Evolutionary conservation across 2,888 invertebrate species (phyloP).

Genomic region (Hydroisotoma schaefferi): DNA sequence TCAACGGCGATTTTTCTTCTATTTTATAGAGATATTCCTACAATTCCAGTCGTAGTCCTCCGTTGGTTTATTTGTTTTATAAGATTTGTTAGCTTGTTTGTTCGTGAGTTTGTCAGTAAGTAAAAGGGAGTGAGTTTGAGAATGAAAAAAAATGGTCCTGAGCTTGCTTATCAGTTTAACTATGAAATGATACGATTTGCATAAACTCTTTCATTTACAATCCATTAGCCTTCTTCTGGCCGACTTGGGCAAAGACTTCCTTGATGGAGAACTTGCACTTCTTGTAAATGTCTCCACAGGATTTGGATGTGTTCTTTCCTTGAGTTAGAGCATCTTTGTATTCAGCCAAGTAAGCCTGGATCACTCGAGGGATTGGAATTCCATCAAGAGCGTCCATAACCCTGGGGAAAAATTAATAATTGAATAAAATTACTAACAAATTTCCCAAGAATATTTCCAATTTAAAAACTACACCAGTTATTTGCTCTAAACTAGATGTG

Average conservation of each 20-base stretch:
- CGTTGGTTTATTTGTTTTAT: too few relatives aligned
- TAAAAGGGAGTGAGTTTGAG: too few relatives aligned
- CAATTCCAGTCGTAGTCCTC: too few relatives aligned
- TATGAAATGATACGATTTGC: too few relatives aligned
- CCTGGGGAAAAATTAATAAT: slow-evolving; percentile 20
- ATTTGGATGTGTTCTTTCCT: slow-evolving; percentile 45
- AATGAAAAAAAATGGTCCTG: too few relatives aligned
- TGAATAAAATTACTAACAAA: background rate
- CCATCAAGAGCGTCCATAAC: slow-evolving; percentile 45
- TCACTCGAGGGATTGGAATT: slow-evolving; percentile 45
- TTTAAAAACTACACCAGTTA: background rate
- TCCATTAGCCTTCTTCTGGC: slow-evolving; percentile 28
- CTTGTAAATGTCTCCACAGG: slow-evolving; percentile 37
- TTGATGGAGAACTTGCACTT: slow-evolving; percentile 47
- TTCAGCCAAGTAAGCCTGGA: slow-evolving; percentile 45
- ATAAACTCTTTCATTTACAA: too few relatives aligned
- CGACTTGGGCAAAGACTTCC: slow-evolving; percentile 41
- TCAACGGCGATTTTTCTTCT: too few relatives aligned
- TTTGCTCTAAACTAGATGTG: too few relatives aligned
- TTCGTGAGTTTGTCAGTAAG: too few relatives aligned
- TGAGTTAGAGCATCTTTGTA: slow-evolving; percentile 46
- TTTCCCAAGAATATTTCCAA: slow-evolving; percentile 7
- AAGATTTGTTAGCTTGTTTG: too few relatives aligned
- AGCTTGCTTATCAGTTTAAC: too few relatives aligned
- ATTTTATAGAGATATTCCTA: too few relatives aligned